These are phyloP conservation scores for Taenioides sp. DNA, from an alignment of 2,797 vertebrate species.

Conservation along the genomic window DNA sequence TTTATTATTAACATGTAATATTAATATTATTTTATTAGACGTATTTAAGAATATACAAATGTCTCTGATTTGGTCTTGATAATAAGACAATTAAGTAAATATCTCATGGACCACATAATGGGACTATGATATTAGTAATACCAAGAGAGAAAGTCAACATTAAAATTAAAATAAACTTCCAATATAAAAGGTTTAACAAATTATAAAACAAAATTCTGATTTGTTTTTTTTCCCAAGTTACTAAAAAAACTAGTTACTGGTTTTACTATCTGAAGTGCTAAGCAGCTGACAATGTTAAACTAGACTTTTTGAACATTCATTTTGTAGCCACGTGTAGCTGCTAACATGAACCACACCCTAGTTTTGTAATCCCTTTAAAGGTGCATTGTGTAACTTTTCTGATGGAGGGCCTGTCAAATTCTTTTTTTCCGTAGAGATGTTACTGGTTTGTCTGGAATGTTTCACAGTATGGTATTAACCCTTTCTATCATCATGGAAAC, in stretches of 20 bases:
- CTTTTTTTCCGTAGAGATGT: too few relatives aligned
- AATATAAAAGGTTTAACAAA: neutral
- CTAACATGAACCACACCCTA: neutral
- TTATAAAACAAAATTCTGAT: neutral
- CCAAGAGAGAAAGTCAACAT: neutral
- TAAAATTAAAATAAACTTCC: neutral
- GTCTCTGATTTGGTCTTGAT: neutral
- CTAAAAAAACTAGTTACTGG: too few relatives aligned
- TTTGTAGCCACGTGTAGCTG: neutral
- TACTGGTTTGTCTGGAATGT: too few relatives aligned
- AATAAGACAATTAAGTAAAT: neutral
- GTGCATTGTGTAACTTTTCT: too few relatives aligned
- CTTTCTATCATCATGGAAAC: too few relatives aligned
- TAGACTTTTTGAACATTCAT: conserved; percentile 6
- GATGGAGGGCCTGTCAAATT: too few relatives aligned
- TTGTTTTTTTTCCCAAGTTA: neutral
- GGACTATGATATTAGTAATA: neutral
- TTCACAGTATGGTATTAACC: too few relatives aligned
- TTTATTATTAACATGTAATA: too few relatives aligned
- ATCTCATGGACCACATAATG: neutral
- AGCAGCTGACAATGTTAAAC: neutral
- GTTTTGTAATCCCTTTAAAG: neutral
- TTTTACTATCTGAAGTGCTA: neutral
- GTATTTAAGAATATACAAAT: neutral
- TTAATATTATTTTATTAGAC: neutral